A percentile compares a stretch with the other conserved stretches of the same genome.
phyloP scores from a whole-genome alignment of 92 coral and sea anemone genomes.

The Isaurus tuberculatus region DNA sequence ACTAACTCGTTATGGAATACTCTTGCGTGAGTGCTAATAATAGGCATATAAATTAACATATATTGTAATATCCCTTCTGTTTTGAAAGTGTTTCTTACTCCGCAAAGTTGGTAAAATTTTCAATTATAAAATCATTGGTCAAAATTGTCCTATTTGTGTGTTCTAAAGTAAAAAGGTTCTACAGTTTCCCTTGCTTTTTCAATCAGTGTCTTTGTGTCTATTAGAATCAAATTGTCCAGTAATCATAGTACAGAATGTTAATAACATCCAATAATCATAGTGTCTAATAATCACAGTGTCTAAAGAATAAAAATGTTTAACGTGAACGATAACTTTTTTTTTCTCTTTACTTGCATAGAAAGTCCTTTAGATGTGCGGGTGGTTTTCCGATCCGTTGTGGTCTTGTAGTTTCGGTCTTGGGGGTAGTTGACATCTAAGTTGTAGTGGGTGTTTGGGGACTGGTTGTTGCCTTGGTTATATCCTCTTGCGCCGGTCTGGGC shows the following conservation, averaged over 20 bases:
- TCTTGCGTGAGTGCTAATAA: too few relatives aligned
- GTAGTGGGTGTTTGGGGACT: background rate
- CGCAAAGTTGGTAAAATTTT: slow-evolving; percentile 14
- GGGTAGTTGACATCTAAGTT: background rate
- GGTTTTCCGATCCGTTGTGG: slow-evolving; percentile 29
- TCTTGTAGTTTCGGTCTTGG: background rate
- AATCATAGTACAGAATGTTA: slow-evolving; percentile 25
- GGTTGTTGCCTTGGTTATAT: slow-evolving; percentile 7
- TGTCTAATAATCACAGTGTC: background rate
- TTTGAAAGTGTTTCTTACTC: slow-evolving; percentile 26
- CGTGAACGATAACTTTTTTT: slow-evolving; percentile 18
- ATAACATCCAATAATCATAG: slow-evolving; percentile 4
- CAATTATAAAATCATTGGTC: slow-evolving; percentile 5
- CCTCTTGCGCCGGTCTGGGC: slow-evolving; percentile 6
- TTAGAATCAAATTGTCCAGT: slow-evolving; percentile 9
- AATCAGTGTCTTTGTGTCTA: slow-evolving; percentile 29
- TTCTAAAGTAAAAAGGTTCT: slow-evolving; percentile 6
- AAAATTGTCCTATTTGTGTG: slow-evolving; percentile 16
- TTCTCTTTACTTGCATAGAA: slow-evolving; percentile 22
- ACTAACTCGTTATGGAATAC: too few relatives aligned
- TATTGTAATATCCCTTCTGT: too few relatives aligned
- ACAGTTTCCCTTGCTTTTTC: slow-evolving; percentile 21
- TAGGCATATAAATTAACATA: too few relatives aligned
- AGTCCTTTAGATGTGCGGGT: slow-evolving; percentile 29
- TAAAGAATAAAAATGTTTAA: slow-evolving; percentile 13